Evolutionary conservation across 92 coral and sea anemone genomes (phyloP), one percentile per base, ranked within the genome.

Genomic region (Plumapathes pennacea): DNA sequence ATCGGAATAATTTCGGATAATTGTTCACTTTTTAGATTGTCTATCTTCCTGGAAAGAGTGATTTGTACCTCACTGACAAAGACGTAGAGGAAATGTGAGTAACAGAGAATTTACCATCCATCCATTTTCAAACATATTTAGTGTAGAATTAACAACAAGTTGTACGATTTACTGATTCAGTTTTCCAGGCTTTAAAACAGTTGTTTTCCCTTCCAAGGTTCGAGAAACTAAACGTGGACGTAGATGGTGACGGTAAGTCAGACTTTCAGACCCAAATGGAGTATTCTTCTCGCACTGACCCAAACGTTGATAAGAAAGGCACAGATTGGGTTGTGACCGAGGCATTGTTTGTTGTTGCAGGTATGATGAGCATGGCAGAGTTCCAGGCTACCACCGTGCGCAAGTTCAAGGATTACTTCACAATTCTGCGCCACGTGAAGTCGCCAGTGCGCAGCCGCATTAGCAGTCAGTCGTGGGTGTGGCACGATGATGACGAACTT

Each of bases 401-500:
- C 27, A 67, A 38, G 9, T 45, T 91, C 14, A 83, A 76, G 46
- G 50, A 69, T 24, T 67, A 89, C 76, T 61, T 84, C 26, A 82
- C 72, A 38, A 61, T 30, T 22, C 40, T 69, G 36, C 59, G 76
- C 7, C 5, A 29, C 7, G 25, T 18, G 10, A 74, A 32, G 60
- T 68, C 89, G 39, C 76, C 61, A 32, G 21, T 59, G 62, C 80
- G 83, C 54, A 84, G 76, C 34, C 81, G 77, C 36, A 60, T 51
- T 50, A 76, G 69, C 32, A 54, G 63, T 21, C 89, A 92, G 63
- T 75, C 95, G 23, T 92, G 98, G 98, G 36, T 92, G 27, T 92
- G 98, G 98, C 98, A 92, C 59, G 94, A 92, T 45, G 98, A 92
- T 13, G 98, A 92, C 27, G 98, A 92, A 49, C 58, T 92, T 25